Evolutionary conservation across 1,140 invertebrate species (phyloP).

Genomic region (Drosophila watanabei): DNA sequence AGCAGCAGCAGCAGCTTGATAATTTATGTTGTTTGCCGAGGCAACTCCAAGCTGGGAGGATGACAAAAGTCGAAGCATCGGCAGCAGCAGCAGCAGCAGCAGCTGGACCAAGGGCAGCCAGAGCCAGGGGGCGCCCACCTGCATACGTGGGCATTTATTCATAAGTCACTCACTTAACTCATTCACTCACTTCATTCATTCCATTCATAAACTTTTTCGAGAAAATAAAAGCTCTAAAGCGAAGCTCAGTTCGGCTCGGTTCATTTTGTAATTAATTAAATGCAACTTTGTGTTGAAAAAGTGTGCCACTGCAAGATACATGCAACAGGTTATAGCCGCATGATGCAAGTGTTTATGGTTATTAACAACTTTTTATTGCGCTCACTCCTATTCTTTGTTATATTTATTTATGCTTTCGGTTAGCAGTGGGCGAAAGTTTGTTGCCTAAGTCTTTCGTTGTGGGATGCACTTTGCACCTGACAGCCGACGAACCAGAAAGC

Average conservation of each 20-base stretch:
- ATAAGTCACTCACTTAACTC: conserved; percentile 56
- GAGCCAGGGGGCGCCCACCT: conserved; percentile 40
- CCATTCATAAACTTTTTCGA: conserved; percentile 70
- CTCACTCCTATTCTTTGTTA: conserved; percentile 1
- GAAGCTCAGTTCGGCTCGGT: conserved; percentile 8
- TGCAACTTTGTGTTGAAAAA: conserved; percentile 67
- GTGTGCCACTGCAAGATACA: conserved; percentile 67
- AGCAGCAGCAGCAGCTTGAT: conserved; percentile 40
- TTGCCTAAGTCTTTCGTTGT: conserved; percentile 53
- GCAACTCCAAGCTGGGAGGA: conserved; percentile 41
- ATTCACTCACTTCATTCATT: conserved; percentile 45
- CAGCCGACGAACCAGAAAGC: conserved; percentile 62
- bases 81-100: conserved; percentile 20
- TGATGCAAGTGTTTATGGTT: conserved; percentile 56
- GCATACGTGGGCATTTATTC: conserved; percentile 46
- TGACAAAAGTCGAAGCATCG: conserved; percentile 53
- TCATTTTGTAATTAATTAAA: conserved; percentile 79
- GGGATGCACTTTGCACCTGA: conserved; percentile 71
- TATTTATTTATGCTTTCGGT: conserved; percentile 18
- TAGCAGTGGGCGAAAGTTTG: conserved; percentile 62
- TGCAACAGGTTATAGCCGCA: conserved; percentile 58
- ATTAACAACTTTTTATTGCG: conserved; percentile 62
- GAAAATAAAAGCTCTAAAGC: conserved; percentile 56
- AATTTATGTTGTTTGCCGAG: conserved; percentile 74
- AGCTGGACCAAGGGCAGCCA: conserved; percentile 41